These are phyloP conservation scores for Dryobotodes eremita DNA, from an alignment of 2,888 invertebrate species.

Conservation along the genomic window DNA sequence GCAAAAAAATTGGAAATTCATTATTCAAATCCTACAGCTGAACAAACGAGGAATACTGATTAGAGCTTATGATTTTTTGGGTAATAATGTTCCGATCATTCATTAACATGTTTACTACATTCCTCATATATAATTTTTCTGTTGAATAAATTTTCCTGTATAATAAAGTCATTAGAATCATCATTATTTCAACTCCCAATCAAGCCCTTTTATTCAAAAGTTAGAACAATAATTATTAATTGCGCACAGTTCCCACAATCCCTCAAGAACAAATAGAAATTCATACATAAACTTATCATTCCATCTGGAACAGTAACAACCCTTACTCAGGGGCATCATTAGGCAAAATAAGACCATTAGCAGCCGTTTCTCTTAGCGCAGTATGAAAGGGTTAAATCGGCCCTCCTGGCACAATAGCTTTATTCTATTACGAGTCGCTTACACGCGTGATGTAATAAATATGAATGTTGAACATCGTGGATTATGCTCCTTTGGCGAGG, in stretches of 20 bases:
- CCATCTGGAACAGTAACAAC: slow-evolving; percentile 83
- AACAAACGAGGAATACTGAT: slow-evolving; percentile 84
- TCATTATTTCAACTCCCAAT: slow-evolving; percentile 27
- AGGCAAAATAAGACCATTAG: slow-evolving; percentile 90
- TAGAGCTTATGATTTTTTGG: slow-evolving; percentile 74
- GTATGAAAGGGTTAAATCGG: slow-evolving; percentile 89
- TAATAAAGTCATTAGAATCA: slow-evolving; percentile 30
- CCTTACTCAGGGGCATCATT: slow-evolving; percentile 88
- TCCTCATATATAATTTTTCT: slow-evolving; percentile 33
- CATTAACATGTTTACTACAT: slow-evolving; percentile 39
- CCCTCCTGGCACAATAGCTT: slow-evolving; percentile 87
- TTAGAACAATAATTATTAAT: slow-evolving; percentile 58
- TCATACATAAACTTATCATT: slow-evolving; percentile 88
- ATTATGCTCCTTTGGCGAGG: slow-evolving; percentile 88
- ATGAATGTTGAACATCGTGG: slow-evolving; percentile 89
- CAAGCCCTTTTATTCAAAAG: slow-evolving; percentile 36
- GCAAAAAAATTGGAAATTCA: slow-evolving; percentile 83
- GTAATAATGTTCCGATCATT: slow-evolving; percentile 48
- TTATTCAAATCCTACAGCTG: slow-evolving; percentile 90
- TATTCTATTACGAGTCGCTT: slow-evolving; percentile 89
- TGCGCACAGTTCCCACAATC: slow-evolving; percentile 62
- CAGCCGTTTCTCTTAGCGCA: slow-evolving; percentile 89
- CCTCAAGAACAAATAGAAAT: slow-evolving; percentile 80
- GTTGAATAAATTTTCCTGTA: slow-evolving; percentile 6
- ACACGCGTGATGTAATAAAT: slow-evolving; percentile 90